Conservation (phyloP, 2,888 invertebrate genomes). For the Prenolepis imparis region DNA sequence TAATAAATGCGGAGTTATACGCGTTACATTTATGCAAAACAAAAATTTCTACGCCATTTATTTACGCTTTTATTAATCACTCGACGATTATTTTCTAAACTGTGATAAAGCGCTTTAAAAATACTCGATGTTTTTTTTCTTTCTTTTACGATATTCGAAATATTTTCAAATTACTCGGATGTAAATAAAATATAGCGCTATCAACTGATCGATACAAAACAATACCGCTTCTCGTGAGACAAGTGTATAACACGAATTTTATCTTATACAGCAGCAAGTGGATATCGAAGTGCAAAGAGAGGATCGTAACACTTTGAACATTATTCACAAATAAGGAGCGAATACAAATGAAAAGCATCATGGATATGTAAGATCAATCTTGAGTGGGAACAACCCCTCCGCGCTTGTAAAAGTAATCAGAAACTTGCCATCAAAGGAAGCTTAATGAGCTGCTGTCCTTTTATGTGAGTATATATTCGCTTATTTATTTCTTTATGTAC, state of each 20-base stretch:
- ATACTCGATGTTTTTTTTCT: not conserved
- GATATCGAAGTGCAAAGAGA: not conserved
- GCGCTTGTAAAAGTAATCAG: constrained; percentile 58
- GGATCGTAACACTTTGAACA: not conserved
- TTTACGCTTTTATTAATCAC: not conserved
- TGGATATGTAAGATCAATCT: constrained; percentile 54
- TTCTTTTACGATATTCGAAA: not conserved
- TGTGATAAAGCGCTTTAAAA: constrained; percentile 22
- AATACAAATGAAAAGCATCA: constrained; percentile 16
- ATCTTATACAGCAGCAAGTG: constrained; percentile 17
- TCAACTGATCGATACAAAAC: not conserved
- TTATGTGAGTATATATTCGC: constrained; percentile 80
- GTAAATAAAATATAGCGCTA: not conserved
- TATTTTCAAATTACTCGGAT: not conserved
- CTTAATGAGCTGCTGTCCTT: constrained; percentile 84
- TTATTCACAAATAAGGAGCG: not conserved
- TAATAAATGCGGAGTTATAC: not conserved
- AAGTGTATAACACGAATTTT: constrained; percentile 16
- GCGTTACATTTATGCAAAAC: no score
- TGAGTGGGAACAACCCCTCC: not conserved
- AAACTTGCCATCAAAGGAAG: constrained; percentile 69
- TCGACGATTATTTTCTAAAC: not conserved
- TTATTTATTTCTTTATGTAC: not conserved
- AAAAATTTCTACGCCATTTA: not conserved
- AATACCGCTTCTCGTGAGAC: not conserved